Percentiles rank a stretch among this genome's conserved stretches.
Conservation (phyloP, 2,113 vertebrate species). For the human (Homo sapiens) region GRCh38 chr4:67039501-67040000, state of each 20-base stretch:
- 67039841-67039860: not conserved
- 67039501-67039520: not conserved
- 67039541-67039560: not conserved
- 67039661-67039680: not conserved
- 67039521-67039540: not conserved
- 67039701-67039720: not conserved
- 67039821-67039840: not conserved
- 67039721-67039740: not conserved
- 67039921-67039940: not conserved
- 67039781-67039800: not conserved
- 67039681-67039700: not conserved
- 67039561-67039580: not conserved
- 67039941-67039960: not conserved
- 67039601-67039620: too few species aligned
- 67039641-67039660: not conserved
- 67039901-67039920: not conserved
- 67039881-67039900: not conserved
- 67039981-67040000: not conserved
- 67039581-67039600: not conserved
- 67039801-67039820: not conserved
- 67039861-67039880: not conserved
- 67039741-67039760: not conserved
- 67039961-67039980: not conserved
- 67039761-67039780: not conserved
- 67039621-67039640: not conserved